phyloP scores from a whole-genome alignment of 2,797 vertebrate species.

The Discoglossus pictus region DNA sequence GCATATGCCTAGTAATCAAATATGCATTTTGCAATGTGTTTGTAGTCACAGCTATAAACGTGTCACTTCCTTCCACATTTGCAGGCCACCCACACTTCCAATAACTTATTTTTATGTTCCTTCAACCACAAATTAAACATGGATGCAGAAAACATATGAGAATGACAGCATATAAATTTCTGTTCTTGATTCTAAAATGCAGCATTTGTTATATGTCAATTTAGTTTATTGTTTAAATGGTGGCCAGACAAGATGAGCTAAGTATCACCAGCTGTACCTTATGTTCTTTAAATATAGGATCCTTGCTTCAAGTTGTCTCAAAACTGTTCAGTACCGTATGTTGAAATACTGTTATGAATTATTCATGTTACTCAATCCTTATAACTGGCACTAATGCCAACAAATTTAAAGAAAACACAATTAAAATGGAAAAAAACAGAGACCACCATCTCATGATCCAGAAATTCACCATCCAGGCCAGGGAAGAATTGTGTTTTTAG shows the following conservation, averaged over 20 bases:
- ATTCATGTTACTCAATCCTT: conserved; percentile 16
- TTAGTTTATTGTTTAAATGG: conserved; percentile 20
- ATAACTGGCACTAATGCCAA: conserved; percentile 23
- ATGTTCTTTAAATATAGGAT: not conserved
- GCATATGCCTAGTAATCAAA: conserved; percentile 37
- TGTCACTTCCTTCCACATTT: conserved; percentile 39
- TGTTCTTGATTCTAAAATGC: not conserved
- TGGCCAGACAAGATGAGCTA: not conserved
- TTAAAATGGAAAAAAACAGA: conserved; percentile 30
- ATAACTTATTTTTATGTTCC: conserved; percentile 24
- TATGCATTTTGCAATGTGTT: conserved; percentile 34
- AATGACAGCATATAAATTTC: conserved; percentile 15
- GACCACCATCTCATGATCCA: conserved; percentile 37
- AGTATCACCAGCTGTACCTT: not conserved
- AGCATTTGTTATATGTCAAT: conserved; percentile 18
- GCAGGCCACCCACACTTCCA: conserved; percentile 35
- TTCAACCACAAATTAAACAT: conserved; percentile 32
- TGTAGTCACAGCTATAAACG: conserved; percentile 37
- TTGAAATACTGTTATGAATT: not conserved
- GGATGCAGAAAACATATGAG: conserved; percentile 5
- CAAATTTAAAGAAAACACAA: conserved; percentile 39
- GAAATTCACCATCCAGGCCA: conserved; percentile 29
- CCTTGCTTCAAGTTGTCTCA: not conserved
- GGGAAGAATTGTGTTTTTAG: conserved; percentile 31
- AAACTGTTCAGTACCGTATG: not conserved